Evolutionary conservation across 2,888 invertebrate species (phyloP), one percentile per base, ranked within the genome.

Genomic region (Galerucella pusilla): DNA sequence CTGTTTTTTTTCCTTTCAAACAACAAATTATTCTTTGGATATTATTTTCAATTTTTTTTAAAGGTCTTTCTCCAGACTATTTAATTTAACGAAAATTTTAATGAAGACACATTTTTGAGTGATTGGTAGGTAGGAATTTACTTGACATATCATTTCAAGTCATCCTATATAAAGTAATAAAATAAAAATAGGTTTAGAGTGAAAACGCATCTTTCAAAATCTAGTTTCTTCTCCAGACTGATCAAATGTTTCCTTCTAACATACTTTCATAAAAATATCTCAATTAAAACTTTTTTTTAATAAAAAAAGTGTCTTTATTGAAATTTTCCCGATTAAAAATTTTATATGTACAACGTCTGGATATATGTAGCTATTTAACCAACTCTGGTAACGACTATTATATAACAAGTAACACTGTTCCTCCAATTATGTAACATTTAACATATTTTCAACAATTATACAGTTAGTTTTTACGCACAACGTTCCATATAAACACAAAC

Each of bases 321-420:
- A 20, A 57, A 57, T 9, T 57, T 57, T 57, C 20, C 2, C 57
- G 16, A 16, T 57, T 57, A 57, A 57, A 57, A 57, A 57, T 20
- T 35, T 35, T 35, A 7, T 57, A 57, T 57, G 7, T 57, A 57
- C 57, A 57, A 20, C 57, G 57, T 57, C 46, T 20, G 81, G 64
- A 65, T 16, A 35, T 7, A 65, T 42, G n/a, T 16, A 65, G 20
- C 64, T 20, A 16, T 81, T 82, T 78, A 84, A 84, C 82, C 80
- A 83, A 84, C 76, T 80, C 82, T 82, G 84, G 84, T 85, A 85
- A 85, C 85, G 82, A 81, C 71, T 79, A 80, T 82, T 82, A 81
- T 80, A 83, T 80, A 83, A 84, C 83, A 83, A 83, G 82, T 82
- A 85, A 84, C 83, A 84, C 83, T 82, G 81, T 77, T 76, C 77